Evolutionary conservation across 1,140 invertebrate genomes (phyloP).

Genomic region (Ridgeia piscesae): DNA sequence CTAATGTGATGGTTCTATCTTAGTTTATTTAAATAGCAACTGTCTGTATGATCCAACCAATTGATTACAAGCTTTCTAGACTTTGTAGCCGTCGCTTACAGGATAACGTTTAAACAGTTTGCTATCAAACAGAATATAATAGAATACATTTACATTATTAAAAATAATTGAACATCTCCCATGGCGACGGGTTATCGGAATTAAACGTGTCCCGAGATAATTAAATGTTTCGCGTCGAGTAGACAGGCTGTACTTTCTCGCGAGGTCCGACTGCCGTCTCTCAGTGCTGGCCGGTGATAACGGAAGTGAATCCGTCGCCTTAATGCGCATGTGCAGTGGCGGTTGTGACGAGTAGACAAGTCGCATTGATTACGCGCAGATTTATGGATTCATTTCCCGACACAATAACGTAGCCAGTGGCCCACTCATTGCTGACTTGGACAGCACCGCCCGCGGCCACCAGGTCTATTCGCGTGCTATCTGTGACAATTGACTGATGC

Average conservation of each 20-base stretch:
- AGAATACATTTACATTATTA: neutral
- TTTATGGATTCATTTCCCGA: neutral
- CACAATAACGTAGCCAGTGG: neutral
- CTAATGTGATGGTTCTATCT: too few species aligned
- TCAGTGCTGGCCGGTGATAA: neutral
- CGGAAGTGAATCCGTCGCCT: neutral
- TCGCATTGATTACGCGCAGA: neutral
- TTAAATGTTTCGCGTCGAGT: neutral
- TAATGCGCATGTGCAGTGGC: neutral
- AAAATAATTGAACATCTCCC: neutral
- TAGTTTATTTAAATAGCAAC: too few species aligned
- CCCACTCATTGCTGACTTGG: neutral
- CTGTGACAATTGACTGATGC: neutral
- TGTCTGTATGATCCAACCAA: neutral
- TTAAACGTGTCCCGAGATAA: neutral
- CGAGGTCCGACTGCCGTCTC: neutral
- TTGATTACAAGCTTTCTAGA: neutral
- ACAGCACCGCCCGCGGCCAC: neutral
- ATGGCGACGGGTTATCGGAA: neutral
- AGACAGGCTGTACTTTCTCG: neutral
- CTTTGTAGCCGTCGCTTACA: neutral
- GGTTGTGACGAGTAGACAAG: neutral
- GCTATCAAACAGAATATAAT: neutral
- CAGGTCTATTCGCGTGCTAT: neutral
- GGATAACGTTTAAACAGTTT: neutral